A percentile compares a stretch with the other conserved stretches of the same genome.
These are phyloP conservation scores for Polypterus bichir DNA, from an alignment of 2,113 vertebrate genomes.

Conservation along the genomic window DNA sequence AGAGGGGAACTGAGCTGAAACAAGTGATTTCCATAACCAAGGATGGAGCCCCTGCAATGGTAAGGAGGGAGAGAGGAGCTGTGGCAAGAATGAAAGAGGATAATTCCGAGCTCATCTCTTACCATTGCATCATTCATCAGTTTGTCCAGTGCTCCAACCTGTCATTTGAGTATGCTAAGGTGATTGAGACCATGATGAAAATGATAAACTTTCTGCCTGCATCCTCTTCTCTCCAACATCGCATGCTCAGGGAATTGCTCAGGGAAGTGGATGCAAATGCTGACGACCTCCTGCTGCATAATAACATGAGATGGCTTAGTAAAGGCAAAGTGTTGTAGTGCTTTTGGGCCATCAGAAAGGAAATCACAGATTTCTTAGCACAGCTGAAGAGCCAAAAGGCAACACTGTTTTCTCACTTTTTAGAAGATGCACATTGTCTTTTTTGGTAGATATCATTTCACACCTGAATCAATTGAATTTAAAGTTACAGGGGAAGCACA, in stretches of 20 bases:
- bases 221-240: constrained; percentile 16
- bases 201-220: constrained; percentile 15
- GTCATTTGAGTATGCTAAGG: too few relatives aligned
- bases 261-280: constrained; percentile 13
- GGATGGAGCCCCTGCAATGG: too few relatives aligned
- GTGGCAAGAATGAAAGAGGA: too few relatives aligned
- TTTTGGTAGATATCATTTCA: constrained; percentile 10
- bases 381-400: constrained; percentile 12
- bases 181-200: too few relatives aligned
- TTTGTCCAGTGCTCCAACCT: too few relatives aligned
- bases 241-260: constrained; percentile 16
- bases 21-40: too few relatives aligned
- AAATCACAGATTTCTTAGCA: constrained; percentile 14
- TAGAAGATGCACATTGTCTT: constrained; percentile 3
- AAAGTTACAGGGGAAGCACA: constrained; percentile 9
- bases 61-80: too few relatives aligned
- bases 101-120: too few relatives aligned
- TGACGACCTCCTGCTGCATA: too few relatives aligned
- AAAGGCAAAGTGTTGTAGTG: constrained; percentile 16
- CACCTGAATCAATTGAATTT: constrained; percentile 5
- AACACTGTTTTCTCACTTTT: constrained; percentile 11
- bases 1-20: too few relatives aligned
- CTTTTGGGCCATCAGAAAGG: constrained; percentile 4
- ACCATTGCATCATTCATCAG: too few relatives aligned
- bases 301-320: constrained; percentile 9